These are phyloP conservation scores for Tipula helvola DNA, from an alignment of 2,888 invertebrate genomes.

Conservation along the genomic window DNA sequence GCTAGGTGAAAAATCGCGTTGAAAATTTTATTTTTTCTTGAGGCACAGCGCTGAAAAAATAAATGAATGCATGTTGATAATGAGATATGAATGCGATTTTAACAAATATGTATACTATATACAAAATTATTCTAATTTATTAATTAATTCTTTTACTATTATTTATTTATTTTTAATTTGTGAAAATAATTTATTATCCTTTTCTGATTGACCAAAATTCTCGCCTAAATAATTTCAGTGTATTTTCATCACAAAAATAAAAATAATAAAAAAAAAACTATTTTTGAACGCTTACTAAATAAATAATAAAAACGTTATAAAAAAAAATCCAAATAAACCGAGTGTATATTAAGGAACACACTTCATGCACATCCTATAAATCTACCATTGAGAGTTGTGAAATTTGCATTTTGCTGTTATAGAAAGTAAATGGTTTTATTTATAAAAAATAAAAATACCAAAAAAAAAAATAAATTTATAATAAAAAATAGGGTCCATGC, in stretches of 20 bases:
- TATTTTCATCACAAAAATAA: conserved; percentile 9
- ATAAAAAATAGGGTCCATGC: conserved; percentile 8
- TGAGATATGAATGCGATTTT: neutral
- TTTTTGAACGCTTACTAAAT: conserved; percentile 15
- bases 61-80: neutral
- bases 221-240: conserved; percentile 25
- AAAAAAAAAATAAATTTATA: neutral
- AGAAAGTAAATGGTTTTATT: neutral
- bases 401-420: conserved; percentile 4
- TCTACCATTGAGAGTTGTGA: neutral
- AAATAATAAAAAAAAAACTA: conserved; percentile 13
- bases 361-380: neutral
- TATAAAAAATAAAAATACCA: neutral
- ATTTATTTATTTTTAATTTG: conserved; percentile 8
- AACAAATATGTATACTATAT: neutral
- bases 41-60: neutral
- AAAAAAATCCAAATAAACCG: neutral
- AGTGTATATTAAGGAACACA: neutral
- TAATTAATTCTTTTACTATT: neutral
- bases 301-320: neutral
- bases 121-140: neutral
- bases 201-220: conserved; percentile 22
- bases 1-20: neutral
- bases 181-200: neutral
- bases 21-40: neutral